phyloP scores from a whole-genome alignment of 2,888 invertebrate species.

The Drosophila fungiperda region DNA sequence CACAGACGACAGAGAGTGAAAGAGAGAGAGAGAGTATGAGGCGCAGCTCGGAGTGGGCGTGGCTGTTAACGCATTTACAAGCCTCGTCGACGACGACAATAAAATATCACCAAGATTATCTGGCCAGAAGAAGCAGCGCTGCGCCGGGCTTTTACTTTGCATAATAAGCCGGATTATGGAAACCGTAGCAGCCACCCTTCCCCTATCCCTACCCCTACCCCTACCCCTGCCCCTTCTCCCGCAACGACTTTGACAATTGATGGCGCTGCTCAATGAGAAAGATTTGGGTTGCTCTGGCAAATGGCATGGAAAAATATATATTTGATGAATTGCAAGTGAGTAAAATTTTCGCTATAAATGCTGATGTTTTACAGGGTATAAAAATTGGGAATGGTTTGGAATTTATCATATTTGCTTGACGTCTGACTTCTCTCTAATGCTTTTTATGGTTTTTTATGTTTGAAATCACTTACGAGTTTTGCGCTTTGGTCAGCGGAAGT shows the following conservation, averaged over 20 bases:
- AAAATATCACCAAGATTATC: conserved; percentile 79
- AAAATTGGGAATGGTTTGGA: conserved; percentile 5
- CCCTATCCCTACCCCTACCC: not conserved
- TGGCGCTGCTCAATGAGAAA: conserved; percentile 28
- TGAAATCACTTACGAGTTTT: conserved; percentile 74
- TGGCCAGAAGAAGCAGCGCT: conserved; percentile 6
- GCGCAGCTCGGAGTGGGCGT: conserved; percentile 18
- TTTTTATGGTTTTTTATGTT: conserved; percentile 65
- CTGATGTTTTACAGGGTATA: conserved; percentile 31
- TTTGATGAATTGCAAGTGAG: conserved; percentile 62
- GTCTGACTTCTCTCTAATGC: conserved; percentile 52
- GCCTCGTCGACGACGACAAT: conserved; percentile 69
- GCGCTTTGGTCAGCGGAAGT: conserved; percentile 70
- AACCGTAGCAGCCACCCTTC: not conserved
- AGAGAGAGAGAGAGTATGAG: not conserved
- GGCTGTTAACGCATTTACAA: conserved; percentile 80
- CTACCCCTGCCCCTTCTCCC: no score
- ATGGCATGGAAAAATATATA: conserved; percentile 69
- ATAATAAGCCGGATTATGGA: conserved; percentile 79
- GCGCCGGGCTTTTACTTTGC: conserved; percentile 69
- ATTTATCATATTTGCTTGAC: conserved; percentile 47
- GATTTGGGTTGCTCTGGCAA: conserved; percentile 19
- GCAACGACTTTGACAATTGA: conserved; percentile 65
- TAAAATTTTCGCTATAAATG: conserved; percentile 33
- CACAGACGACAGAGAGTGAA: not conserved